Conservation (phyloP, 2,113 vertebrate genomes). For the Austrofundulus limnaeus region DNA sequence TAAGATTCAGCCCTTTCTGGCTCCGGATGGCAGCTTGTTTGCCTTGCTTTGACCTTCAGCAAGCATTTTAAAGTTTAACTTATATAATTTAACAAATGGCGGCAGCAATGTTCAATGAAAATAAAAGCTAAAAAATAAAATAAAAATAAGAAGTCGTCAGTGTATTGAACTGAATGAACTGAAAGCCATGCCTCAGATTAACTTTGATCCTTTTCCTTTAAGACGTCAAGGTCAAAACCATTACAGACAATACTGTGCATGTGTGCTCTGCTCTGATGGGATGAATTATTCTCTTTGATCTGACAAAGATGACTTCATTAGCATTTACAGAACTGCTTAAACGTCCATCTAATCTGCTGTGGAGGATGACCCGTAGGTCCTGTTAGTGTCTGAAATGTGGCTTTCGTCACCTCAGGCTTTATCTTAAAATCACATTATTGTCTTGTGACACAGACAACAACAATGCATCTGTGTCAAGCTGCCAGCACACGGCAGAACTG, state of each 20-base stretch:
- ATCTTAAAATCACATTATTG: constrained; percentile 15
- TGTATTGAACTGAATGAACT: constrained; percentile 11
- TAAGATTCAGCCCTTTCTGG: constrained; percentile 37
- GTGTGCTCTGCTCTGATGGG: constrained; percentile 1
- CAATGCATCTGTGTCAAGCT: constrained; percentile 22
- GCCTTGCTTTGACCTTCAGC: constrained; percentile 69
- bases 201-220: constrained; percentile 28
- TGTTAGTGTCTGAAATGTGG: constrained; percentile 10
- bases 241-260: constrained; percentile 11
- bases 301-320: constrained; percentile 33
- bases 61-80: constrained; percentile 53
- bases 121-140: constrained; percentile 28
- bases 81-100: constrained; percentile 46
- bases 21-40: constrained; percentile 61
- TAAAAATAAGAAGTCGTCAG: neutral
- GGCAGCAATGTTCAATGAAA: constrained; percentile 29
- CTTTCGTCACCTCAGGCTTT: constrained; percentile 7
- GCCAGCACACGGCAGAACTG: constrained; percentile 31
- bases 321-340: constrained; percentile 27
- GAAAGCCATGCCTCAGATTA: constrained; percentile 10
- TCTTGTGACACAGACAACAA: constrained; percentile 34
- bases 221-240: constrained; percentile 38
- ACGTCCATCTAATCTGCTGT: constrained; percentile 16
- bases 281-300: constrained; percentile 37
- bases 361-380: neutral